These are phyloP conservation scores for Probosciger aterrimus DNA, from an alignment of 2,113 vertebrate species.

Conservation along the genomic window DNA sequence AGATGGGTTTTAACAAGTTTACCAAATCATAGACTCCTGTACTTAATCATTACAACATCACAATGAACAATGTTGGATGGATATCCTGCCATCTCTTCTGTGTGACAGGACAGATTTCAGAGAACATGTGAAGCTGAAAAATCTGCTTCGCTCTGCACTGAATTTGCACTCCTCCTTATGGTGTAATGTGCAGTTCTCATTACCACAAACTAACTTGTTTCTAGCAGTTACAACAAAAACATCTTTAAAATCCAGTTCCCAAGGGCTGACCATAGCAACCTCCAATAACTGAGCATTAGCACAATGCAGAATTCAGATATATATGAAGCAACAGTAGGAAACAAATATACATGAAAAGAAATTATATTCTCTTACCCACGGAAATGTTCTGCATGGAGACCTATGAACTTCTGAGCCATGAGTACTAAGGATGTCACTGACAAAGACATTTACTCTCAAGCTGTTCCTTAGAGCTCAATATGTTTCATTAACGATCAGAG, in stretches of 20 bases:
- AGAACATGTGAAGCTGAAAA: fast-evolving
- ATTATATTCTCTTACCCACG: background rate
- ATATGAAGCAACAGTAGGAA: background rate
- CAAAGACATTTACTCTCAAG: background rate
- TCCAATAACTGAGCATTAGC: background rate
- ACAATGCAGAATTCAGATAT: background rate
- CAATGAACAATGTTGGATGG: background rate
- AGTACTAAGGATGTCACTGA: background rate
- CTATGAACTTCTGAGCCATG: background rate
- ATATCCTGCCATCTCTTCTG: background rate
- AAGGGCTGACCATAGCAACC: background rate
- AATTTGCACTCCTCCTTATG: background rate
- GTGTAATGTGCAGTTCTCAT: background rate
- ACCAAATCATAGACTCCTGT: background rate
- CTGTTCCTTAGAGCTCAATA: background rate
- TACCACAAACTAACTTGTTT: background rate
- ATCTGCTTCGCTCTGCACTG: background rate
- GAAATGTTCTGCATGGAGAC: background rate
- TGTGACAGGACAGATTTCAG: background rate
- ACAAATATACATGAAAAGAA: background rate
- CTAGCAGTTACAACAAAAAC: background rate
- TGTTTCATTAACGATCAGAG: background rate
- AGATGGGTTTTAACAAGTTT: background rate
- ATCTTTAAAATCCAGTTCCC: background rate
- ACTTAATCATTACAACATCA: background rate